Evolutionary conservation across 2,888 invertebrate genomes (phyloP).

Genomic region (Drosophila dives): DNA sequence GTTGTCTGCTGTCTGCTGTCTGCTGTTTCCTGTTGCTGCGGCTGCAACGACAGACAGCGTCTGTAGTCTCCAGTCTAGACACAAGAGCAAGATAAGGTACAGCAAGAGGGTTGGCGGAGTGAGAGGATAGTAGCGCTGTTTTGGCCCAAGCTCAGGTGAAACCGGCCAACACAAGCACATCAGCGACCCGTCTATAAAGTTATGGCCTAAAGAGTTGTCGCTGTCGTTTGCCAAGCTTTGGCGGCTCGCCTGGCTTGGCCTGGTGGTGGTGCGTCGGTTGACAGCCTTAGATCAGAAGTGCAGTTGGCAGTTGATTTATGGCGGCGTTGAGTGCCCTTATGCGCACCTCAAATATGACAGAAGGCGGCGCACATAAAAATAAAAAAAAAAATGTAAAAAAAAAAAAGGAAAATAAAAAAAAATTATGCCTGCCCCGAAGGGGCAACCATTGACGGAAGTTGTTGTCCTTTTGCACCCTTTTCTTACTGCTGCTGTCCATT

Average conservation of each 20-base stretch:
- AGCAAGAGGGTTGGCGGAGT: neutral
- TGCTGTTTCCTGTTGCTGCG: slow-evolving; percentile 61
- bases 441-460: slow-evolving; percentile 57
- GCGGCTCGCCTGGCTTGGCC: slow-evolving; percentile 34
- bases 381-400: slow-evolving; percentile 1
- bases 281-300: slow-evolving; percentile 76
- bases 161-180: slow-evolving; percentile 63
- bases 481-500: slow-evolving; percentile 52
- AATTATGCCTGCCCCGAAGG: slow-evolving; percentile 27
- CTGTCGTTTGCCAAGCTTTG: slow-evolving; percentile 31
- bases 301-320: slow-evolving; percentile 78
- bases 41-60: slow-evolving; percentile 62
- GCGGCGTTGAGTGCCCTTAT: slow-evolving; percentile 81
- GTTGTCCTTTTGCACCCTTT: slow-evolving; percentile 52
- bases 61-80: slow-evolving; percentile 74
- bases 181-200: slow-evolving; percentile 59
- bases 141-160: slow-evolving; percentile 67
- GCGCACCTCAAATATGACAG: slow-evolving; percentile 78
- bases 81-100: slow-evolving; percentile 68
- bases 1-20: slow-evolving; percentile 73
- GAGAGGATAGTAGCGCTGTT: slow-evolving; percentile 19
- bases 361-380: slow-evolving; percentile 58
- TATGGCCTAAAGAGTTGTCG: slow-evolving; percentile 68
- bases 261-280: slow-evolving; percentile 35
- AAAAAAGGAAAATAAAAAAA: slow-evolving; percentile 1